Base-by-base conservation (phyloP, 2,797 vertebrate genomes). In the Chelonia mydas region DNA sequence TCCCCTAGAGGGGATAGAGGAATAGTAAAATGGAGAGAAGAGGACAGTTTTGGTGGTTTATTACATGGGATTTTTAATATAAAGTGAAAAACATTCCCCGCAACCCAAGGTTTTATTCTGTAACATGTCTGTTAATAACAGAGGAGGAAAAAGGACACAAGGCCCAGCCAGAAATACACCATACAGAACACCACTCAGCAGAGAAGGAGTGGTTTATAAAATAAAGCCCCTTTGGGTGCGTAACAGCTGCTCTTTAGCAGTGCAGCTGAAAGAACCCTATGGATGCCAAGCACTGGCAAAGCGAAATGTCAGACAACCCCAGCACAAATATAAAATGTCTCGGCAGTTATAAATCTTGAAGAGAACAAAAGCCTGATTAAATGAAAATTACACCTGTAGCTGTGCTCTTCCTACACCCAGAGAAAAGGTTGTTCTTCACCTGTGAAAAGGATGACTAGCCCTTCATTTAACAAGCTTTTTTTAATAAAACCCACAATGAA, bases 281-380 rank as follows among this genome's bases (percentile, higher is more conserved):
- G 76, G 1, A 25, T 2, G 82, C 55, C 21, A 57, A 41, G 84
- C 9, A 4, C 0, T 3, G 7, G 12, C 84, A 5, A 6, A 0
- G 12, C 5, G 76, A 55, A 11, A n/a, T 37, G n/a, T 37, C 65
- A 37, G 65, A 68, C 17, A 41, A 37, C 41, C 37, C 25, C 27
- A 47, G 74, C 45, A 77, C 47, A 77, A 77, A 77, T 49, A 49
- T 3, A 77, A 72, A 41, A 72, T 31, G 45, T 9, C 45, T 47
- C 12, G 49, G 37, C 68, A 45, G 19, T 41, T 37, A 16, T 0
- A 1, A 7, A 77, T 31, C 53, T 1, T 74, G 9, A 1, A 0
- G 7, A 28, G 10, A 33, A 49, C 25, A 1, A n/a, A 78, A 72
- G 7, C 45, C 31, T 11, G 49, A 8, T 0, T 2, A 51, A 8